phyloP scores from a whole-genome alignment of 53 echinoderm and acorn worm genomes.

The Crossaster papposus region DNA sequence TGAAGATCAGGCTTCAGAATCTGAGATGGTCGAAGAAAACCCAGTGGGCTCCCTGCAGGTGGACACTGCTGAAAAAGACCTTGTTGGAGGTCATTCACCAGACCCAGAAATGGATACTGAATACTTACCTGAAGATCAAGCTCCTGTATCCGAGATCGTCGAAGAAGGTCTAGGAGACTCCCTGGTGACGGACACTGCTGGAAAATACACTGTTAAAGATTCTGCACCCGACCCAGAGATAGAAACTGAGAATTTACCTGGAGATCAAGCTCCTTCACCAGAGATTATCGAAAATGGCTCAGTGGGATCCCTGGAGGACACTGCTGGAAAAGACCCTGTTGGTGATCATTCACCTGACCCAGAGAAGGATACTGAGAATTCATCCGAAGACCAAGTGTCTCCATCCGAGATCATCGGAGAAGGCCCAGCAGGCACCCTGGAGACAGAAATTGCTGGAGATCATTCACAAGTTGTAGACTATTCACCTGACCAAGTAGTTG shows the following conservation, averaged over 20 bases:
- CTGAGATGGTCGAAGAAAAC: neutral
- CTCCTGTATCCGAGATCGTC: neutral
- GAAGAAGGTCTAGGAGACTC: neutral
- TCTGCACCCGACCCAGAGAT: neutral
- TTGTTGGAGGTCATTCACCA: neutral
- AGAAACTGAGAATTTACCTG: neutral
- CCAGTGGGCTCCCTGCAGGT: neutral
- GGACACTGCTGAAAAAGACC: neutral
- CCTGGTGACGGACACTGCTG: too few relatives aligned
- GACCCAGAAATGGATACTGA: neutral
- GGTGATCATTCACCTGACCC: neutral
- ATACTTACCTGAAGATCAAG: neutral
- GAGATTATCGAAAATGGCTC: neutral
- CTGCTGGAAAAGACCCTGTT: neutral
- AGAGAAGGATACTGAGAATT: neutral
- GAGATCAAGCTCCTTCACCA: neutral
- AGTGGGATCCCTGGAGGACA: neutral
- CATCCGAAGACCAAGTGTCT: neutral
- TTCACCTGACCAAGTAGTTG: neutral
- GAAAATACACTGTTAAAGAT: neutral
- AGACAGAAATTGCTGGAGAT: neutral
- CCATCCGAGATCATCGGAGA: neutral
- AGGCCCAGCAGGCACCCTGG: too few relatives aligned
- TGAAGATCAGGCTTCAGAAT: neutral
- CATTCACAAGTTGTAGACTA: neutral